Conservation (phyloP, 2,797 vertebrate genomes). For the Acipenser oxyrinchus region DNA sequence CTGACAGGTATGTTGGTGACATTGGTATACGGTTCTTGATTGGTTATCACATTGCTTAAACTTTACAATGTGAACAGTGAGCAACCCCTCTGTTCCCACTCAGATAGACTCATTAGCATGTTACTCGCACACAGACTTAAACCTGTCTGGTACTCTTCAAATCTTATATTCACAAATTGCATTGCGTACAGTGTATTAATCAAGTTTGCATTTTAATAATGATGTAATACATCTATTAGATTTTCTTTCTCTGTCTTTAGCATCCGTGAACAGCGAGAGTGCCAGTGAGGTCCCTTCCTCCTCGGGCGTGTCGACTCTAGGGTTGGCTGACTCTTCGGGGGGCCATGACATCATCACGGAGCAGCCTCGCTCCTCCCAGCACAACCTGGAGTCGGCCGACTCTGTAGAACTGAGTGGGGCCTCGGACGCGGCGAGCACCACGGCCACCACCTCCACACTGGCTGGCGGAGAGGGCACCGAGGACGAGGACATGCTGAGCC, state of each 20-base stretch:
- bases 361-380: constrained; percentile 88
- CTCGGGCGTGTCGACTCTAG: constrained; percentile 53
- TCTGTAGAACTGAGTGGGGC: constrained; percentile 70
- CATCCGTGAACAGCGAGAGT: constrained; percentile 63
- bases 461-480: constrained; percentile 66
- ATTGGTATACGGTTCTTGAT: no score
- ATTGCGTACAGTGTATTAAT: no score
- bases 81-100: no score
- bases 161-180: no score
- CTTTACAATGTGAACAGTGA: no score
- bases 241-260: constrained; percentile 42
- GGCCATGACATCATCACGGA: constrained; percentile 90
- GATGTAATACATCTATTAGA: no score
- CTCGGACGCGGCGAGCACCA: constrained; percentile 63
- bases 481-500: constrained; percentile 83
- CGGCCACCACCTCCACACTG: constrained; percentile 52
- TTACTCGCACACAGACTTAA: no score
- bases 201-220: no score
- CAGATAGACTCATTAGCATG: no score
- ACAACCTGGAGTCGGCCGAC: constrained; percentile 79
- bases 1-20: no score
- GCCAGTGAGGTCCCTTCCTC: constrained; percentile 49
- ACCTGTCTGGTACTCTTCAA: no score
- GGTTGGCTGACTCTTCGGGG: constrained; percentile 40
- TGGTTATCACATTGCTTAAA: no score